Conservation (phyloP, 2,113 vertebrate species). For the Macquaria ambigua region DNA sequence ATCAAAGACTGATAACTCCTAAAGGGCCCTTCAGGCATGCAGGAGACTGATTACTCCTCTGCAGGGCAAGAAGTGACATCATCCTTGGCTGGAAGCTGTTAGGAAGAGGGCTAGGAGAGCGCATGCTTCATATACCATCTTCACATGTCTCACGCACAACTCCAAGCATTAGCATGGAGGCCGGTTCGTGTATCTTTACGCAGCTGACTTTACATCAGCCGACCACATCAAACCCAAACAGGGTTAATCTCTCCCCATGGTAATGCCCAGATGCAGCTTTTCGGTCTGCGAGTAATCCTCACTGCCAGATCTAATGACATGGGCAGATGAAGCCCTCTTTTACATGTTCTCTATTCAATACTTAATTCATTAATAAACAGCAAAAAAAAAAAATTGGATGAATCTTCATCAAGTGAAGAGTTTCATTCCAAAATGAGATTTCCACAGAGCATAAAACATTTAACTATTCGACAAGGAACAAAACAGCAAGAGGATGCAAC, state of each 20-base stretch:
- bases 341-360: constrained; percentile 13
- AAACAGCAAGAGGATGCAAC: constrained; percentile 6
- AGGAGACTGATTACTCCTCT: constrained; percentile 78
- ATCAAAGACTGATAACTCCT: constrained; percentile 81
- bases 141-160: constrained; percentile 46
- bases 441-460: constrained; percentile 26
- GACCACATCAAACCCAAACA: constrained; percentile 78
- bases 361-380: constrained; percentile 31
- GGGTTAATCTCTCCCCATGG: constrained; percentile 72
- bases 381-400: constrained; percentile 20
- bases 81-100: constrained; percentile 71
- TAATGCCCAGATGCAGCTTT: constrained; percentile 58
- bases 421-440: constrained; percentile 47
- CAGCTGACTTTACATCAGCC: constrained; percentile 62
- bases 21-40: constrained; percentile 77
- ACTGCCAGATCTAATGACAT: constrained; percentile 44
- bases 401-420: constrained; percentile 33
- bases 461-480: neutral
- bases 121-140: constrained; percentile 57
- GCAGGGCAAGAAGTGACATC: constrained; percentile 81
- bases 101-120: constrained; percentile 46
- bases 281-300: constrained; percentile 39
- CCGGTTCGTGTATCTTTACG: constrained; percentile 21
- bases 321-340: constrained; percentile 30
- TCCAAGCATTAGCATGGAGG: constrained; percentile 43